Evolutionary conservation across 2,113 vertebrate species (phyloP).

Genomic region (Cryptoleucopteryx plumbea): DNA sequence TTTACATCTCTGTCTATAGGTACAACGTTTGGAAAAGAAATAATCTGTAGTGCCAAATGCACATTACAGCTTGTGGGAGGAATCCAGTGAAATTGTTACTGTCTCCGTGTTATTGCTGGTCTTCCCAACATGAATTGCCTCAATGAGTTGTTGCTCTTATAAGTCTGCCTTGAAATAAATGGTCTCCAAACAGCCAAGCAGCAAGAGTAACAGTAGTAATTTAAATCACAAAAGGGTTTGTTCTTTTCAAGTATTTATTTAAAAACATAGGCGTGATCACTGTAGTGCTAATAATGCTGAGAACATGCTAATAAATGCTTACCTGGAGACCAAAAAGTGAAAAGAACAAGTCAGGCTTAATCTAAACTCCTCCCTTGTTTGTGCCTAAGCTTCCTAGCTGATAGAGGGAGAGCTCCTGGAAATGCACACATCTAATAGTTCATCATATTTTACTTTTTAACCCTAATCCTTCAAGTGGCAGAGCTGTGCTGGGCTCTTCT

Average conservation of each 20-base stretch:
- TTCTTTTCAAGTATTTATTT: neutral
- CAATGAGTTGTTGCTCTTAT: neutral
- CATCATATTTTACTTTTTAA: neutral
- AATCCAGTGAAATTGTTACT: neutral
- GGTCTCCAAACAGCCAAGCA: neutral
- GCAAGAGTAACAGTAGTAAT: neutral
- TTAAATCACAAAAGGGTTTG: neutral
- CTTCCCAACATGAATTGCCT: neutral
- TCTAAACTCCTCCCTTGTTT: neutral
- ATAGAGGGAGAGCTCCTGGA: neutral
- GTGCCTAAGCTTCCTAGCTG: neutral
- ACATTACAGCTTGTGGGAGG: neutral
- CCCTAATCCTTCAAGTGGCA: neutral
- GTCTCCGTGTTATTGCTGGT: neutral
- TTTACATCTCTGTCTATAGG: neutral
- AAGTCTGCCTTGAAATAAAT: neutral
- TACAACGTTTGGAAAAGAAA: neutral
- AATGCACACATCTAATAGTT: neutral
- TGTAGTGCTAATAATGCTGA: neutral
- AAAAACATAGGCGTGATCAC: neutral
- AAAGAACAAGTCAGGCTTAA: neutral
- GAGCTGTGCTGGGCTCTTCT: neutral
- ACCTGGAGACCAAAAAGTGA: neutral
- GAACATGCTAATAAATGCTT: neutral
- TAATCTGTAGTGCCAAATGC: neutral